phyloP scores from a whole-genome alignment of 2,797 vertebrate species.

The Euphonia xanthogaster region DNA sequence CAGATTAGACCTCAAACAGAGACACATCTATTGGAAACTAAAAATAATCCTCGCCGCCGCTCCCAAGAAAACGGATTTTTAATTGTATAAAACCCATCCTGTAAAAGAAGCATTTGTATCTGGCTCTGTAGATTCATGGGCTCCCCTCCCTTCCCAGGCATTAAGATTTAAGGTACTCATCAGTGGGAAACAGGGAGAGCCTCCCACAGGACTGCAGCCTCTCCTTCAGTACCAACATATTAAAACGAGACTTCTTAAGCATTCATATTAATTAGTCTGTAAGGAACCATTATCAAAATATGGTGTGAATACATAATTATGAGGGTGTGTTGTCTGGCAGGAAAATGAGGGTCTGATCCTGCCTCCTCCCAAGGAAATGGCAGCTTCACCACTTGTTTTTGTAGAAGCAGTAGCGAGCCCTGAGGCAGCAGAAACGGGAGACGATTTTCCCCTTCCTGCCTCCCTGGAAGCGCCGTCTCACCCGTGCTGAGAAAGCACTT shows the following conservation, averaged over 20 bases:
- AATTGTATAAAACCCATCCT: neutral
- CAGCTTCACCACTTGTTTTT: neutral
- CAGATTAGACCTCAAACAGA: conserved; percentile 9
- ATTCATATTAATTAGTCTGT: conserved; percentile 62
- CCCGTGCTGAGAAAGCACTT: conserved; percentile 62
- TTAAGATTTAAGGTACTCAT: conserved; percentile 52
- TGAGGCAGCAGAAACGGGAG: neutral
- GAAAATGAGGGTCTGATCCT: conserved; percentile 29
- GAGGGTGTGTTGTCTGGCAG: conserved; percentile 49
- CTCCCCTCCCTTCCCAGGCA: neutral
- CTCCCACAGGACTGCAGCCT: conserved; percentile 34
- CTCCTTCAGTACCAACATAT: conserved; percentile 30
- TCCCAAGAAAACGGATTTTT: conserved; percentile 11
- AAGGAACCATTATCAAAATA: conserved; percentile 62
- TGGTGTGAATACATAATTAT: conserved; percentile 46
- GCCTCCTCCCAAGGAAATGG: neutral
- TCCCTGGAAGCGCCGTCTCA: conserved; percentile 32
- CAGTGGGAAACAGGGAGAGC: conserved; percentile 17
- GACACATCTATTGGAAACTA: neutral
- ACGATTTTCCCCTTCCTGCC: conserved; percentile 34
- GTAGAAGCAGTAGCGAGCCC: neutral
- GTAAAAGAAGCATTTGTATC: neutral
- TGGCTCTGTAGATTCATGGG: neutral
- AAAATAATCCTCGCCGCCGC: neutral
- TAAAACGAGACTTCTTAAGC: conserved; percentile 47